Conservation (phyloP, 2,113 vertebrate species). For the Daubentonia madagascariensis region DNA sequence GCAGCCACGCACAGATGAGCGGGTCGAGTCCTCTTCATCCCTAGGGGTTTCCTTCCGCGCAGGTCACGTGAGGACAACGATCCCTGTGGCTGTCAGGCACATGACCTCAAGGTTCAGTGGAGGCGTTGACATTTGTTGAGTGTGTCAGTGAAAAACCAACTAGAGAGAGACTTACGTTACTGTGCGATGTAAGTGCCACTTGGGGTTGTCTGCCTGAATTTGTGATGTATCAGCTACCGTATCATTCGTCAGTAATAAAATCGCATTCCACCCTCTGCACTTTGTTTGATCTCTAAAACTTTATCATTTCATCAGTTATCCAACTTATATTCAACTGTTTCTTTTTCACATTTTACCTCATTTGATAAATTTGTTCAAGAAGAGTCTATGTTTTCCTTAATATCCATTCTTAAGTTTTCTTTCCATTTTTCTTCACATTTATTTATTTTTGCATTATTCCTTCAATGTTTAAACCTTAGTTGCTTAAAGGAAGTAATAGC, state of each 20-base stretch:
- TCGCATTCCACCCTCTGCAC: not conserved
- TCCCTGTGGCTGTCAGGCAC: not conserved
- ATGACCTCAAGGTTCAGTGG: not conserved
- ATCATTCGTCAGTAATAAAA: not conserved
- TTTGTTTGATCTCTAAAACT: not conserved
- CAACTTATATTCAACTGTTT: not conserved
- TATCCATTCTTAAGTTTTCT: not conserved
- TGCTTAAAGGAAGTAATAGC: not conserved
- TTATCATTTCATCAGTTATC: not conserved
- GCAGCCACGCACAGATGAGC: not conserved
- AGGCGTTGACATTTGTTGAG: not conserved
- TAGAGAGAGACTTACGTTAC: not conserved
- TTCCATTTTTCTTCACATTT: not conserved
- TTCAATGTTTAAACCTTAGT: not conserved
- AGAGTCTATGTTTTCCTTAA: not conserved
- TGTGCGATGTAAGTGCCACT: not conserved
- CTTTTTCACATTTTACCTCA: not conserved
- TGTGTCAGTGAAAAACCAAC: not conserved
- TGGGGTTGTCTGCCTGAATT: not conserved
- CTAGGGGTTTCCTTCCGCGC: no score
- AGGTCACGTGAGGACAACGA: not conserved
- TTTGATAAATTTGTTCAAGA: not conserved
- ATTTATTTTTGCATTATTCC: not conserved
- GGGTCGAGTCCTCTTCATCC: rapidly evolving
- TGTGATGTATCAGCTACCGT: not conserved